A percentile compares a stretch with the other conserved stretches of the same genome.
These are phyloP conservation scores for Nasonovia ribisnigri DNA, from an alignment of 2,888 invertebrate species.

Conservation along the genomic window DNA sequence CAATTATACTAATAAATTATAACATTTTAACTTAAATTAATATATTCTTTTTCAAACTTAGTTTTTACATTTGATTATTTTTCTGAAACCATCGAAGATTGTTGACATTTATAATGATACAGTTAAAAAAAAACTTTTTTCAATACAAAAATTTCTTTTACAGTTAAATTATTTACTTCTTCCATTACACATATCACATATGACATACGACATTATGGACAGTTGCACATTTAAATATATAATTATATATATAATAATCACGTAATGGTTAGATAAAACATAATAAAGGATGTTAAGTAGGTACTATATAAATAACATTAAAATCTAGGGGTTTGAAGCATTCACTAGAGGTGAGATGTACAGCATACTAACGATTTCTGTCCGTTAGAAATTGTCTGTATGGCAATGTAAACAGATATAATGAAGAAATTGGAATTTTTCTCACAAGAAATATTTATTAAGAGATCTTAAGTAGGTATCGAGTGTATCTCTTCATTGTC, in stretches of 20 bases:
- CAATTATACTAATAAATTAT: background rate
- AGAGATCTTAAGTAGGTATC: background rate
- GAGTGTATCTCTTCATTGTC: background rate
- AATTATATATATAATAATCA: no score
- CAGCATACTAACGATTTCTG: background rate
- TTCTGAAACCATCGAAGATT: no score
- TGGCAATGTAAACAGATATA: background rate
- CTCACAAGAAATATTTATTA: background rate
- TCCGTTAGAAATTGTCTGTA: background rate
- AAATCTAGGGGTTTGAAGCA: no score
- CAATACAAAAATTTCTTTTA: background rate
- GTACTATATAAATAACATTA: no score
- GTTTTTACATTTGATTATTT: background rate
- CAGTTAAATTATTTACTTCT: background rate
- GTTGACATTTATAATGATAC: background rate
- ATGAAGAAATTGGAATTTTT: background rate
- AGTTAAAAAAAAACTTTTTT: background rate
- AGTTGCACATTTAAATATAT: background rate
- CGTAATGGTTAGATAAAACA: no score
- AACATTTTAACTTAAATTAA: background rate
- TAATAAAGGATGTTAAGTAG: no score
- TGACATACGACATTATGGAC: background rate
- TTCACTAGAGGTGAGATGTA: background rate
- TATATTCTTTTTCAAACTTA: background rate
- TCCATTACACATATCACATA: background rate